Evolutionary conservation across 1,140 invertebrate genomes (phyloP).

Genomic region (Zaprionus inermis): DNA sequence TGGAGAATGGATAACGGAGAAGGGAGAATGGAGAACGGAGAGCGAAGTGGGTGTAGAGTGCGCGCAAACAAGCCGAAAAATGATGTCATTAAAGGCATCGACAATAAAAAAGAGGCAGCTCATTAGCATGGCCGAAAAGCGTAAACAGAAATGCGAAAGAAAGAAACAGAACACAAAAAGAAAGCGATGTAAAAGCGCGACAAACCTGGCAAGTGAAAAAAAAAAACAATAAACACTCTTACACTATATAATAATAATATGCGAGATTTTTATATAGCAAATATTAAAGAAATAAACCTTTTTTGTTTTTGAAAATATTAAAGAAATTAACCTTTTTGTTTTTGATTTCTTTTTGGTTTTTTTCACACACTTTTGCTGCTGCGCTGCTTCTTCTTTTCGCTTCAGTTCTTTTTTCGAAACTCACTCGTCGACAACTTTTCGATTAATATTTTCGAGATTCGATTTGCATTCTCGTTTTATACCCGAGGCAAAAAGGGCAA

Average conservation of each 20-base stretch:
- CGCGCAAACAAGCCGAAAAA: slow-evolving; percentile 13
- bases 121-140: slow-evolving; percentile 27
- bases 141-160: slow-evolving; percentile 18
- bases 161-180: slow-evolving; percentile 12
- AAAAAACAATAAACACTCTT: neutral
- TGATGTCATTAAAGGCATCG: slow-evolving; percentile 40
- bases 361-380: slow-evolving; percentile 1
- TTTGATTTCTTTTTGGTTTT: too few relatives aligned
- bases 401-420: slow-evolving; percentile 4
- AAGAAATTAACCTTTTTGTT: slow-evolving; percentile 4
- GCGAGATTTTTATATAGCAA: neutral
- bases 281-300: slow-evolving; percentile 4
- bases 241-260: slow-evolving; percentile 9
- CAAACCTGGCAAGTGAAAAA: slow-evolving; percentile 5
- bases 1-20: slow-evolving; percentile 18
- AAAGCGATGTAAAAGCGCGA: slow-evolving; percentile 35
- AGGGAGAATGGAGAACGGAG: neutral
- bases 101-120: slow-evolving; percentile 38
- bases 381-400: neutral
- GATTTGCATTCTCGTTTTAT: slow-evolving; percentile 33
- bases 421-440: slow-evolving; percentile 16
- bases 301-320: neutral
- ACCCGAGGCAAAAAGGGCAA: slow-evolving; percentile 21
- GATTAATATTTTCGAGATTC: slow-evolving; percentile 33
- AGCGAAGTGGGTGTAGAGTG: slow-evolving; percentile 5